These are phyloP conservation scores for Chelonus insularis DNA, from an alignment of 1,140 invertebrate species.

Conservation along the genomic window DNA sequence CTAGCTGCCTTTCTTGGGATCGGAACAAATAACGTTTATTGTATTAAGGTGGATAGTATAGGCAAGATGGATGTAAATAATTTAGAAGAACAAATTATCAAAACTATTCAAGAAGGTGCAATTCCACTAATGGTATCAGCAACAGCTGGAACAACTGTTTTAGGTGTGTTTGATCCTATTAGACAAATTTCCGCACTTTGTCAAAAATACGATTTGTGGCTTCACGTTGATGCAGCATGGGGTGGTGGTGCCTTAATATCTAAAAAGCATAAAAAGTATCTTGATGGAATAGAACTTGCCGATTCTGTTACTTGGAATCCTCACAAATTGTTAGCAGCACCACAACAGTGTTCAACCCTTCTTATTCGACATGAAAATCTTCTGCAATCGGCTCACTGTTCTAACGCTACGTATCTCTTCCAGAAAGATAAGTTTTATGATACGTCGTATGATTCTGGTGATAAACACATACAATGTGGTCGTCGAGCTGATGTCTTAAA, in stretches of 20 bases:
- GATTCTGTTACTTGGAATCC: conserved; percentile 95
- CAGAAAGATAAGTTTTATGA: conserved; percentile 98
- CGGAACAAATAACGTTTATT: conserved; percentile 76
- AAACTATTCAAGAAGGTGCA: conserved; percentile 68
- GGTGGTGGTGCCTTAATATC: conserved; percentile 88
- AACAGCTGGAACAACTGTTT: conserved; percentile 83
- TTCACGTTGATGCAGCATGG: conserved; percentile 97
- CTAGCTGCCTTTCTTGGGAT: conserved; percentile 78
- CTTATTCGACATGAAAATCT: conserved; percentile 70
- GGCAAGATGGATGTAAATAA: conserved; percentile 81
- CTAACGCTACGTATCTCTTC: conserved; percentile 87
- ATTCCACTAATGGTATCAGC: conserved; percentile 87
- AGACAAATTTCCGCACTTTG: conserved; percentile 80
- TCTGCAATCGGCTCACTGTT: conserved; percentile 60
- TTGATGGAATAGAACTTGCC: conserved; percentile 80
- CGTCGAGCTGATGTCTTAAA: conserved; percentile 93
- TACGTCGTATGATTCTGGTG: conserved; percentile 86
- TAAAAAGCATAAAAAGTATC: conserved; percentile 72
- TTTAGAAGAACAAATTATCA: conserved; percentile 72
- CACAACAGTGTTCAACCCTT: conserved; percentile 89
- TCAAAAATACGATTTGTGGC: conserved; percentile 82
- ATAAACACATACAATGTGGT: conserved; percentile 92
- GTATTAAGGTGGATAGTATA: conserved; percentile 68
- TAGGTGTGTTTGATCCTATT: conserved; percentile 90
- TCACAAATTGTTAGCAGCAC: conserved; percentile 85